A percentile compares a stretch with the other conserved stretches of the same genome.
These are phyloP conservation scores for Ispidina picta DNA, from an alignment of 2,797 vertebrate genomes.

Conservation along the genomic window DNA sequence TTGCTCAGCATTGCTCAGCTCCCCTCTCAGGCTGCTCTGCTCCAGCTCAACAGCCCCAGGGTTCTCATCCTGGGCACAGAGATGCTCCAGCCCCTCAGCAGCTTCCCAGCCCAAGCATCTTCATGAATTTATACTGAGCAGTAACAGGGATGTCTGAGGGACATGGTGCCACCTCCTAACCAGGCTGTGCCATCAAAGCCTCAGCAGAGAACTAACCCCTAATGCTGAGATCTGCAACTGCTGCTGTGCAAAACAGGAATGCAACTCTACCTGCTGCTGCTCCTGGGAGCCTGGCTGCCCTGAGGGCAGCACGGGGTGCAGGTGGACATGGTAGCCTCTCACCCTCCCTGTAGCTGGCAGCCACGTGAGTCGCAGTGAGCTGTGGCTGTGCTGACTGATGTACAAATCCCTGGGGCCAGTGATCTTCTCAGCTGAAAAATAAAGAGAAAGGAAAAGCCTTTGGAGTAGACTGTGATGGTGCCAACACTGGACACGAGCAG, in stretches of 20 bases:
- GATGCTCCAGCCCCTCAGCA: too few species aligned
- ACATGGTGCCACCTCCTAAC: background rate
- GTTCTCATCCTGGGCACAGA: too few species aligned
- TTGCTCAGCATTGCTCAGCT: too few species aligned
- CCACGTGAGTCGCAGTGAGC: conserved; percentile 86
- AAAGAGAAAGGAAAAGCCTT: background rate
- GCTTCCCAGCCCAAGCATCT: background rate
- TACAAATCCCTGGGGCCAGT: conserved; percentile 83
- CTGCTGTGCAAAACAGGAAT: accelerated
- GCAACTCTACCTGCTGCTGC: conserved; percentile 78
- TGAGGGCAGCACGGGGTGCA: conserved; percentile 72
- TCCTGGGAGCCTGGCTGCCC: conserved; percentile 62
- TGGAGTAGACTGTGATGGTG: background rate
- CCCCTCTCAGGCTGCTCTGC: too few species aligned
- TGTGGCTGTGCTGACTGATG: conserved; percentile 82
- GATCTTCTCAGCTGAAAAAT: conserved; percentile 74
- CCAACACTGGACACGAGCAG: background rate
- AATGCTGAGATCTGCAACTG: accelerated
- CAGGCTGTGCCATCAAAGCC: background rate
- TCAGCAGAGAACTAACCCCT: background rate
- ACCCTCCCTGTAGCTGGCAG: conserved; percentile 85
- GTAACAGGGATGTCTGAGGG: background rate
- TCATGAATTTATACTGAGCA: background rate
- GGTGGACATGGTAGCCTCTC: conserved; percentile 79
- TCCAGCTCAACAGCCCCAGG: too few species aligned